Conservation (phyloP, 2,888 invertebrate species). For the Candidula unifasciata region DNA sequence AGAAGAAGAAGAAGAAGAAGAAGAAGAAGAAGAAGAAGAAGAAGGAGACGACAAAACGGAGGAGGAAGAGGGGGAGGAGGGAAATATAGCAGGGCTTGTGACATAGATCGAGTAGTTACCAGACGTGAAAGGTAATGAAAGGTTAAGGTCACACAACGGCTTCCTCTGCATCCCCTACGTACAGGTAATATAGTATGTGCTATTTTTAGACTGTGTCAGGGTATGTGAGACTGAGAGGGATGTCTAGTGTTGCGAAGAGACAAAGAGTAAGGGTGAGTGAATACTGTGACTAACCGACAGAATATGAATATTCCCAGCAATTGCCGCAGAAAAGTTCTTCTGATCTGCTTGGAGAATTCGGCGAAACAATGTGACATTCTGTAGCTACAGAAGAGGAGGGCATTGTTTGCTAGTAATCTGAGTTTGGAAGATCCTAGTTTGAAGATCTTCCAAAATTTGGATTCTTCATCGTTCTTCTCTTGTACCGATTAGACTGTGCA, state of each 20-base stretch:
- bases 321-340: neutral
- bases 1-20: slow-evolving; percentile 18
- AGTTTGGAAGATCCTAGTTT: neutral
- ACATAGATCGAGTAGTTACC: too few species aligned
- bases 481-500: neutral
- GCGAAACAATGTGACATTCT: neutral
- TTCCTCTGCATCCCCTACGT: neutral
- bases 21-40: neutral
- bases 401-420: slow-evolving; percentile 26
- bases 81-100: too few species aligned
- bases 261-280: neutral
- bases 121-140: too few species aligned
- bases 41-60: neutral
- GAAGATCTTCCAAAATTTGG: neutral
- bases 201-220: neutral
- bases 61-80: too few species aligned
- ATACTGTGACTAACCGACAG: too few species aligned
- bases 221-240: too few species aligned
- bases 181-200: neutral
- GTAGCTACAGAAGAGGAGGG: neutral
- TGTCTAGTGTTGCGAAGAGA: neutral
- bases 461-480: slow-evolving; percentile 11
- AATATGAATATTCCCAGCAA: too few species aligned
- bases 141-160: neutral
- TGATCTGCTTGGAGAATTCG: neutral